Percentiles rank a stretch among this genome's conserved stretches.
Evolutionary conservation across 2,113 vertebrate species (phyloP).

Genomic region (Todiramphus chloris): DNA sequence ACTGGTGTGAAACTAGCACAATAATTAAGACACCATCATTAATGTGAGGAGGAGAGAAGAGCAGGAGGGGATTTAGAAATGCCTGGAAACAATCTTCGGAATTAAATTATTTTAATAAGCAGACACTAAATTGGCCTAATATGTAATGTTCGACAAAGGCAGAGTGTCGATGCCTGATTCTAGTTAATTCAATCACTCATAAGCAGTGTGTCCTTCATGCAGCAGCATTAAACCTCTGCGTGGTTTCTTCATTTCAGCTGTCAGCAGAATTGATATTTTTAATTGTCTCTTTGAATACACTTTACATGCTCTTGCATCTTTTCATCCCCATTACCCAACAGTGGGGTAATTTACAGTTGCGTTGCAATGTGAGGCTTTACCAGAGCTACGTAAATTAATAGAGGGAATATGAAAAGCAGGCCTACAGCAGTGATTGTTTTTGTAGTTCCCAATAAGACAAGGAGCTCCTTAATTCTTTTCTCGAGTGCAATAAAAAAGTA

Average conservation of each 20-base stretch:
- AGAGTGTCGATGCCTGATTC: neutral
- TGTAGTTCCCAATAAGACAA: slow-evolving; percentile 63
- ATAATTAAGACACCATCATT: slow-evolving; percentile 33
- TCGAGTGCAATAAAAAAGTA: slow-evolving; percentile 49
- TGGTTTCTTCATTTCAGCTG: slow-evolving; percentile 28
- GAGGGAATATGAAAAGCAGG: slow-evolving; percentile 68
- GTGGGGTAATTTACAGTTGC: slow-evolving; percentile 51
- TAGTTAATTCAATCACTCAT: slow-evolving; percentile 42
- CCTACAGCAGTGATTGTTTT: slow-evolving; percentile 67
- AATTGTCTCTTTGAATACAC: slow-evolving; percentile 49
- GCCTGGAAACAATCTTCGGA: slow-evolving; percentile 28
- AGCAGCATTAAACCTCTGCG: slow-evolving; percentile 8
- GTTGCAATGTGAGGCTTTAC: slow-evolving; percentile 30
- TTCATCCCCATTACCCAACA: slow-evolving; percentile 50
- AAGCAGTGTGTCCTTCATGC: neutral
- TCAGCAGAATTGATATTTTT: slow-evolving; percentile 66
- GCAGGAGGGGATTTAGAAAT: neutral
- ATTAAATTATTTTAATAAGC: slow-evolving; percentile 57
- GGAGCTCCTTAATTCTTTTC: slow-evolving; percentile 68
- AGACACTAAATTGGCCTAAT: slow-evolving; percentile 30
- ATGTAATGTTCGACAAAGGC: neutral
- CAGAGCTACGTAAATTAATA: slow-evolving; percentile 67
- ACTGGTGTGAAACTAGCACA: neutral
- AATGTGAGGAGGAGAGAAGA: neutral
- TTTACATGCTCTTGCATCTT: slow-evolving; percentile 28